These are phyloP conservation scores for Botrylloides violaceus DNA, from an alignment of 23 tunicate species.

Conservation along the genomic window DNA sequence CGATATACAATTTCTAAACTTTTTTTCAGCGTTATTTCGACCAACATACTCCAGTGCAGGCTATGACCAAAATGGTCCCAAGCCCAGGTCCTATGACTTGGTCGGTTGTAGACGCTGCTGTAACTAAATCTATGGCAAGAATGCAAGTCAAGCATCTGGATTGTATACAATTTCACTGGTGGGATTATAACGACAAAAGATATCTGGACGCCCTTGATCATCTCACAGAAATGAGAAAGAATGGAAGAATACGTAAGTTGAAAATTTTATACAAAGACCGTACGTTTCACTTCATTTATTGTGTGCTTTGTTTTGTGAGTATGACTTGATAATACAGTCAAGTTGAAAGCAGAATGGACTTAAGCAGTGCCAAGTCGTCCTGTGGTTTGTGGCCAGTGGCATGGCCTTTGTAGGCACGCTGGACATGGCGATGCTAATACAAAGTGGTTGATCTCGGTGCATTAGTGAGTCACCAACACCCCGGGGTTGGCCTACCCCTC, in stretches of 20 bases:
- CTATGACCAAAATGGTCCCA: conserved; percentile 67
- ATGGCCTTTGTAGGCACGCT: too few relatives aligned
- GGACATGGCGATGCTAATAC: too few relatives aligned
- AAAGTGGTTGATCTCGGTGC: too few relatives aligned
- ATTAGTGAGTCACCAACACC: too few relatives aligned
- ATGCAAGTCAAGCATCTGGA: conserved; percentile 51
- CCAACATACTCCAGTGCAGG: conserved; percentile 29
- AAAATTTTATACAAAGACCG: background rate
- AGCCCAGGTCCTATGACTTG: conserved; percentile 40
- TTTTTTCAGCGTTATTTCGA: background rate
- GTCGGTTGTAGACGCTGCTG: conserved; percentile 16
- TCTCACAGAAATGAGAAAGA: conserved; percentile 33
- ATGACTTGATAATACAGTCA: too few relatives aligned
- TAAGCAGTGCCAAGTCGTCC: too few relatives aligned
- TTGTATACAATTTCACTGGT: conserved; percentile 79
- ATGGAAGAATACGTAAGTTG: conserved; percentile 53
- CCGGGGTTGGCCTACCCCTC: too few relatives aligned
- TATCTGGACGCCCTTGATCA: conserved; percentile 57
- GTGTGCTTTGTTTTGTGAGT: too few relatives aligned
- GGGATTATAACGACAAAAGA: conserved; percentile 68
- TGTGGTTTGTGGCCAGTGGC: too few relatives aligned
- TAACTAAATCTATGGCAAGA: conserved; percentile 38
- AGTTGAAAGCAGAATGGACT: too few relatives aligned
- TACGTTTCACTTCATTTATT: too few relatives aligned
- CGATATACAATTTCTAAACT: background rate